These are phyloP conservation scores for Pseudochirops cupreus DNA, from an alignment of 2,797 vertebrate species.

Conservation along the genomic window DNA sequence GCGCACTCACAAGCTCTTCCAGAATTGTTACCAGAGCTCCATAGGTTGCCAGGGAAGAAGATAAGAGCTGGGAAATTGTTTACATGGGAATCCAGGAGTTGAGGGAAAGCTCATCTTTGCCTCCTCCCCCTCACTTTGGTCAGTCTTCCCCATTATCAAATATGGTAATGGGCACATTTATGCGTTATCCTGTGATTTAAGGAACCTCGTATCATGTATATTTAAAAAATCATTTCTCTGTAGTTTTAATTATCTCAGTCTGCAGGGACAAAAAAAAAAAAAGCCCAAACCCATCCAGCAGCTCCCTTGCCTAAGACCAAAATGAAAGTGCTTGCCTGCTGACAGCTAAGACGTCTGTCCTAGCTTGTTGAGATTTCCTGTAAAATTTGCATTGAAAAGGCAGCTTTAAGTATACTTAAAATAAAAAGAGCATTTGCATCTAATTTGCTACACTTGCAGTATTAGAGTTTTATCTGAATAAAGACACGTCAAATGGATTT, in stretches of 20 bases:
- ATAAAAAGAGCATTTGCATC: conserved; percentile 99
- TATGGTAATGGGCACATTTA: conserved; percentile 85
- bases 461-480: conserved; percentile 98
- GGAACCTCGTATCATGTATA: conserved; percentile 88
- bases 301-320: conserved; percentile 84
- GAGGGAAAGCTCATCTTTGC: conserved; percentile 24
- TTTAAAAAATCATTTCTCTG: conserved; percentile 88
- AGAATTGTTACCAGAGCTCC: conserved; percentile 48
- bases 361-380: conserved; percentile 91
- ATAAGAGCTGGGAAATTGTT: background rate
- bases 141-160: conserved; percentile 79
- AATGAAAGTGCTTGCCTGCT: conserved; percentile 87
- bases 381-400: conserved; percentile 92
- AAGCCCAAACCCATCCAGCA: conserved; percentile 42
- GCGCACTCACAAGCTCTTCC: conserved; percentile 61
- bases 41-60: conserved; percentile 59
- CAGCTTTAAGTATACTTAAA: conserved; percentile 95
- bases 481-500: conserved; percentile 99
- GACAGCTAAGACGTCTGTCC: conserved; percentile 88
- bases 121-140: conserved; percentile 55
- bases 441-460: conserved; percentile 96
- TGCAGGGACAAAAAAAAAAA: conserved; percentile 83
- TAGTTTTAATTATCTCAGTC: conserved; percentile 91
- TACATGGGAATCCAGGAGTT: conserved; percentile 55
- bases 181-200: conserved; percentile 85